Evolutionary conservation across 2,888 invertebrate species (phyloP).

Genomic region (Polymixis flavicincta): DNA sequence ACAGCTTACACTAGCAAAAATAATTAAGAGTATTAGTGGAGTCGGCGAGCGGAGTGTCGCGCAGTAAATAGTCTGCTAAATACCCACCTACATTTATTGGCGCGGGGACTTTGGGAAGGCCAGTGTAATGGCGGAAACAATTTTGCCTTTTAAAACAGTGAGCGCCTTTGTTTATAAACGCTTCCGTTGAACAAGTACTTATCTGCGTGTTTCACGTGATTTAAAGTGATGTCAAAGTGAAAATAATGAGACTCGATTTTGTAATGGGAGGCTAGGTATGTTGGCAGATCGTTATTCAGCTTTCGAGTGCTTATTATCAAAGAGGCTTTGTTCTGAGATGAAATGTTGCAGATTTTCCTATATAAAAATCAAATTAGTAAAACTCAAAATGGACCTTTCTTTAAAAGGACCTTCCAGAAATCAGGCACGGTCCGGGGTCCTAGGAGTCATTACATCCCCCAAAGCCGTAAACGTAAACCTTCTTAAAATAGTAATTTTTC

Average conservation of each 20-base stretch:
- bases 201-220: conserved; percentile 64
- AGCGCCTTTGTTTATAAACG: conserved; percentile 79
- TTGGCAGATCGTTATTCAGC: conserved; percentile 49
- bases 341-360: background rate
- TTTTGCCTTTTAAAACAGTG: conserved; percentile 86
- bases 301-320: conserved; percentile 50
- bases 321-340: conserved; percentile 36
- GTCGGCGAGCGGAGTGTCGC: conserved; percentile 86
- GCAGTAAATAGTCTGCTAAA: conserved; percentile 89
- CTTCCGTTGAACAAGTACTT: conserved; percentile 65
- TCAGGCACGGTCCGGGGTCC: too few species aligned
- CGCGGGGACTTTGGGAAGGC: conserved; percentile 81
- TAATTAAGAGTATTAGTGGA: conserved; percentile 90
- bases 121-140: conserved; percentile 86
- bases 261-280: conserved; percentile 44
- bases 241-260: conserved; percentile 62
- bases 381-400: too few species aligned
- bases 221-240: conserved; percentile 65
- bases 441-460: too few species aligned
- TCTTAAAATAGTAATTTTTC: too few species aligned
- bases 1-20: conserved; percentile 90
- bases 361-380: background rate
- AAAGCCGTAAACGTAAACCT: too few species aligned
- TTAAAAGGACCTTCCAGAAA: too few species aligned
- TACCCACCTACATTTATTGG: conserved; percentile 90